Base-by-base conservation (phyloP, 1,140 invertebrate species). In the Cotesia vestalis region DNA sequence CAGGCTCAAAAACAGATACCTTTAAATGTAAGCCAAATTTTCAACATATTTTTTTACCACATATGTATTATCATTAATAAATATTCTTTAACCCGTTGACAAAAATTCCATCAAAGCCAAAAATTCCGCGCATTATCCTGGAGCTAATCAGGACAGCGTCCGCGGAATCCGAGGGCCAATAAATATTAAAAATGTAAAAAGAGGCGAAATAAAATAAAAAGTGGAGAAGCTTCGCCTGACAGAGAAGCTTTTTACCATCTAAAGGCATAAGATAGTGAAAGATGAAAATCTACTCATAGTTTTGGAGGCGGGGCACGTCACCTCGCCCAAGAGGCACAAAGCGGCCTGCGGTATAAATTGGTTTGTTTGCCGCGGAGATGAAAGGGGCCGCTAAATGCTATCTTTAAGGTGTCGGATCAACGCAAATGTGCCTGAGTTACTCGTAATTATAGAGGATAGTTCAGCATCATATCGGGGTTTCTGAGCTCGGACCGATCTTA, bases 341-440 rank as follows among this genome's bases (percentile, higher is more conserved):
- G 80, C 81, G 84, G 83, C 80, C 84, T 84, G 84, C 82, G 82
- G 85, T 87, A 87, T 87, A 87, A 87, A 87, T 87, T 87, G 85
- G 85, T 87, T 87, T 87, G 85, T 87, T 87, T 87, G 85, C 85
- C 84, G 84, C 85, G 83, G 85, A 87, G 85, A 87, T 87, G 85
- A 87, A 87, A 87, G 85, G 84, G 84, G 83, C 85, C 85, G 85
- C 85, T 87, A 87, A 87, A 87, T 87, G 85, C 85, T 87, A 87
- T 87, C 85, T 87, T 87, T 87, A 87, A 87, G 85, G 85, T 87
- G 85, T 86, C 85, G 85, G 85, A 86, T 86, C 85, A 86, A 86
- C 85, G 85, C 85, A 87, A 87, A 87, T 87, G 85, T 87, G 85
- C 82, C 85, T 87, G 85, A 87, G 84, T 87, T 87, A 87, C 85